Evolutionary conservation across 2,113 vertebrate genomes (phyloP).

Genomic region (Sphyrna mokarran): DNA sequence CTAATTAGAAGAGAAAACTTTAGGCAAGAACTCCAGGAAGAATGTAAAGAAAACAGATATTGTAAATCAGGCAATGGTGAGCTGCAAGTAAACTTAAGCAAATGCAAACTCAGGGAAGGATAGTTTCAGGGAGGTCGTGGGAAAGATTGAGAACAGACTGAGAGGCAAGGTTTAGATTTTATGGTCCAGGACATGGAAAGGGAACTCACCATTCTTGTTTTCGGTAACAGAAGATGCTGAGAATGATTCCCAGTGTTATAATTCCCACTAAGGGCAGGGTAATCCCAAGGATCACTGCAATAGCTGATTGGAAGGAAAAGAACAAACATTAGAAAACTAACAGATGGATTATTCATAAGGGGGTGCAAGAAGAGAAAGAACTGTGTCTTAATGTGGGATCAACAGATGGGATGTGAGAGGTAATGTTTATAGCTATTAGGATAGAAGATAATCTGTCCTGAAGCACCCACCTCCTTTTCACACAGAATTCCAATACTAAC

Average conservation of each 20-base stretch:
- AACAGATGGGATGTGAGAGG: not conserved
- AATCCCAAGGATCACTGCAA: slow-evolving; percentile 39
- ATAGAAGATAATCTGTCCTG: not conserved
- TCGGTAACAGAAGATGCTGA: slow-evolving; percentile 45
- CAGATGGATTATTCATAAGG: not conserved
- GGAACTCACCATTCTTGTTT: slow-evolving; percentile 59
- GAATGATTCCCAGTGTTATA: slow-evolving; percentile 38
- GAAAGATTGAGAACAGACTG: not conserved
- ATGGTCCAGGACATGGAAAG: not conserved
- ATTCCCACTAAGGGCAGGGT: slow-evolving; percentile 45
- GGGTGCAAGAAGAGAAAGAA: not conserved
- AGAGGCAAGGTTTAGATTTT: not conserved
- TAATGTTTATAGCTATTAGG: not conserved
- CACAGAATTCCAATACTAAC: not conserved
- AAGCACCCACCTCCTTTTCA: not conserved
- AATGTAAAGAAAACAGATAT: not conserved
- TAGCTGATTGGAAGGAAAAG: slow-evolving; percentile 43
- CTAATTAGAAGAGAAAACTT: too few species aligned
- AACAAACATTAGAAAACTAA: not conserved
- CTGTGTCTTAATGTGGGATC: not conserved
- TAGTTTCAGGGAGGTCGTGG: not conserved
- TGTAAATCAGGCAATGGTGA: slow-evolving; percentile 16
- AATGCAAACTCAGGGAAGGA: not conserved
- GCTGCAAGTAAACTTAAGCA: not conserved
- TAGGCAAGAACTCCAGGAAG: not conserved